Evolutionary conservation across 2,113 vertebrate species (phyloP).

Genomic region (Ursus arctos): DNA sequence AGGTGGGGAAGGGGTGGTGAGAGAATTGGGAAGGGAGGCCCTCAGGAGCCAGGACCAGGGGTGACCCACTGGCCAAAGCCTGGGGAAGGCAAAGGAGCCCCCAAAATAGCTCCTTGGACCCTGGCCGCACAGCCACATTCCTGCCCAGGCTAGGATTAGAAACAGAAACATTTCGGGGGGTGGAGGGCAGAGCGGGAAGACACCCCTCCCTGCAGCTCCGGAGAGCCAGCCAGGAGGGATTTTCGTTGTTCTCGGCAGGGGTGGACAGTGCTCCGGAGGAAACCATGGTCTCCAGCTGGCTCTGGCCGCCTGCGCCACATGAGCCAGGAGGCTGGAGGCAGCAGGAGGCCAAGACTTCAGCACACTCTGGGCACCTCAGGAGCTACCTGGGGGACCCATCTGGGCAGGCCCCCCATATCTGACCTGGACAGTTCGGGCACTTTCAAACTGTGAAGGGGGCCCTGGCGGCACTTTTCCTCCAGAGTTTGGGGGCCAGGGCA

Average conservation of each 20-base stretch:
- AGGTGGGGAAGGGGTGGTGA: slow-evolving; percentile 58
- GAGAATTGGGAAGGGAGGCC: background rate
- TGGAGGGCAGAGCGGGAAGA: slow-evolving; percentile 23
- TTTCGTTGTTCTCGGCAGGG: background rate
- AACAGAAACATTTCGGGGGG: slow-evolving; percentile 78
- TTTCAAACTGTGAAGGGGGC: background rate
- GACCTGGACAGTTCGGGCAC: background rate
- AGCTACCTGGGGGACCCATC: background rate
- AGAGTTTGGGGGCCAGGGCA: background rate
- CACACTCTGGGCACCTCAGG: background rate
- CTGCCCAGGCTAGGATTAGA: slow-evolving; percentile 82
- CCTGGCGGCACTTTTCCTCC: background rate
- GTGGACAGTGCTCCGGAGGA: background rate
- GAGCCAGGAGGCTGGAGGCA: background rate
- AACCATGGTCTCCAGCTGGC: background rate
- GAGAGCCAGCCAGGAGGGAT: background rate
- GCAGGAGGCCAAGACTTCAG: background rate
- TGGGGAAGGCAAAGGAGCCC: slow-evolving; percentile 60
- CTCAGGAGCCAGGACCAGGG: slow-evolving; percentile 57
- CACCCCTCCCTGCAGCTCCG: background rate
- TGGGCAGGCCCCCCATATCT: accelerated
- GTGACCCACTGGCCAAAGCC: slow-evolving; percentile 61
- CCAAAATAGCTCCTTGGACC: slow-evolving; percentile 78
- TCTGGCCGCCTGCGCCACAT: accelerated
- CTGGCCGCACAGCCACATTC: slow-evolving; percentile 77